A percentile compares a stretch with the other conserved stretches of the same genome.
These are phyloP conservation scores for Coryphaenoides rupestris DNA, from an alignment of 2,113 vertebrate genomes.

Conservation along the genomic window DNA sequence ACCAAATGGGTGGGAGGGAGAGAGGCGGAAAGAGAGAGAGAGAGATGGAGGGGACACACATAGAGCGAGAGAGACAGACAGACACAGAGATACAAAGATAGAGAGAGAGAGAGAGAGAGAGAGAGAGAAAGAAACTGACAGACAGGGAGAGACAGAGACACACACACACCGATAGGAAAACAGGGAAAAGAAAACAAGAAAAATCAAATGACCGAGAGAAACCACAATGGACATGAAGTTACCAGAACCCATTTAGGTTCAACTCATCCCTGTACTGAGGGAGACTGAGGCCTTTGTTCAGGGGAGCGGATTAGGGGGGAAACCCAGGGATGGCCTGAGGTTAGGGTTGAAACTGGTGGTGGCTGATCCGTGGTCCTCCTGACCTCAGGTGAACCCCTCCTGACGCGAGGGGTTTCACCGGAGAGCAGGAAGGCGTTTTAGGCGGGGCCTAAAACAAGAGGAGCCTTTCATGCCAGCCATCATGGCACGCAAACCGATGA, in stretches of 20 bases:
- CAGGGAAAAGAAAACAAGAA: constrained; percentile 41
- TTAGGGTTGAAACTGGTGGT: no score
- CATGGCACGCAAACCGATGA: not conserved
- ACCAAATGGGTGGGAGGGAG: not conserved
- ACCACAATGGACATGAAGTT: constrained; percentile 30
- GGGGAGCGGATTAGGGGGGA: constrained; percentile 22
- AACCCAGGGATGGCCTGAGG: constrained; percentile 34
- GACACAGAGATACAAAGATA: no score
- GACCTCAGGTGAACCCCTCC: constrained; percentile 20
- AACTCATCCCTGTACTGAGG: no score
- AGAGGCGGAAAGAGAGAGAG: not conserved
- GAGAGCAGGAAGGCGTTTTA: constrained; percentile 34
- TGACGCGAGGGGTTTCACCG: constrained; percentile 14
- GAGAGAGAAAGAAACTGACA: constrained; percentile 18
- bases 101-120: not conserved
- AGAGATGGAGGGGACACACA: constrained; percentile 38
- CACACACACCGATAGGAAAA: not conserved
- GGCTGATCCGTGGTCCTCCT: constrained; percentile 15
- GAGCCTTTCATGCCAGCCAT: not conserved
- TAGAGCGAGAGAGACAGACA: no score
- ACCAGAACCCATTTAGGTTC: constrained; percentile 19
- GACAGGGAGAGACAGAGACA: no score
- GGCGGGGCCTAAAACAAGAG: constrained; percentile 9
- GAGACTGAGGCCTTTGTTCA: constrained; percentile 4
- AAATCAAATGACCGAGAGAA: constrained; percentile 52